Base-by-base conservation (phyloP, 2,113 vertebrate species). In the Mirza zaza region DNA sequence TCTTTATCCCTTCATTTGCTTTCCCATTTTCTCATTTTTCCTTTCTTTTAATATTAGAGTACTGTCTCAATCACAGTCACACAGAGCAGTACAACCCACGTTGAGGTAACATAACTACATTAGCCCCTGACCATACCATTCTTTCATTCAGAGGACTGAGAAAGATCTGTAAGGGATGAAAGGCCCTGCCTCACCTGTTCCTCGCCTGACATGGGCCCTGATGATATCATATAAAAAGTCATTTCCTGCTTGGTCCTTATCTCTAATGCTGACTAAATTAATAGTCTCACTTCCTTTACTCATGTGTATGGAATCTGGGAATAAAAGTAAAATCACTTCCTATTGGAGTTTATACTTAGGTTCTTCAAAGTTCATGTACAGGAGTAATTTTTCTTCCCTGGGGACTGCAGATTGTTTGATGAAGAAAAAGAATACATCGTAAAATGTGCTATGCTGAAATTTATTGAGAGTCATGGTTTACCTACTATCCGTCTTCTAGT, bases 181-280 rank as follows among this genome's bases (percentile, higher is more conserved):
- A 90, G 67, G 84, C 45, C 25, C 5, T 15, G 73, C 88, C 79
- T 55, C 27, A 13, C 93, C 94, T 27, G 2, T 39, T 67, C 12
- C 83, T 71, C 18, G 42, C 87, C 70, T 95, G 88, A 76, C 39
- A 1, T 0, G 6, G 45, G 45, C 76, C 15, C 65, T 92, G 21
- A 52, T 97, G 97, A 96, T 17, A 29, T 97, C 97, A 96, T 87
- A 18, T 17, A 48, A 55, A 70, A 96, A 97, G 91, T 93, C 80
- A 94, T 96, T 98, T 97, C 97, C 98, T 96, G 86, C 27, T 96
- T 73, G 89, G 63, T 82, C 29, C 79, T 97, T 96, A 97, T 97
- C 96, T 89, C 11, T 52, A 77, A 36, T 45, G 61, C 90, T 81
- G 86, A 67, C 87, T 87, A 71, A 96, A 95, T 96, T 84, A 96